Evolutionary conservation across 2,113 vertebrate species (phyloP).

Genomic region (Platichthys flesus): DNA sequence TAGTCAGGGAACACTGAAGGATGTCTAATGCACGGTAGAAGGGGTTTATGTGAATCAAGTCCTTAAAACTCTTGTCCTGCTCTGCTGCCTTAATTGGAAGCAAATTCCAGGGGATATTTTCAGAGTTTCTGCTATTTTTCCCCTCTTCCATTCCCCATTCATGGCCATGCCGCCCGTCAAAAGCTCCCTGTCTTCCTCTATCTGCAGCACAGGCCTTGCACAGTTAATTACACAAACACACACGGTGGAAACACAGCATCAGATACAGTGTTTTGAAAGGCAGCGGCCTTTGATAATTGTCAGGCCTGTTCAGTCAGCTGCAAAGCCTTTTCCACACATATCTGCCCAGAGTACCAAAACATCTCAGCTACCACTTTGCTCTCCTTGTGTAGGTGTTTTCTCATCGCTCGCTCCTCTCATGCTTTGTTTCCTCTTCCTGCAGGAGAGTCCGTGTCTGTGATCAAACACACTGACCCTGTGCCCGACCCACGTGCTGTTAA

Average conservation of each 20-base stretch:
- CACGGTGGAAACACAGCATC: slow-evolving; percentile 9
- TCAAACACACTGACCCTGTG: slow-evolving; percentile 98
- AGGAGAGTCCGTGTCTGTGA: slow-evolving; percentile 99
- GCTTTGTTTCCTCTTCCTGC: slow-evolving; percentile 36
- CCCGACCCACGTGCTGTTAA: slow-evolving; percentile 98
- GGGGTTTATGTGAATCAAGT: slow-evolving; percentile 59
- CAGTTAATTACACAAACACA: slow-evolving; percentile 47
- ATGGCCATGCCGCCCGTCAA: slow-evolving; percentile 63
- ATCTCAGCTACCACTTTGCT: slow-evolving; percentile 5
- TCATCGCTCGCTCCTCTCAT: background rate
- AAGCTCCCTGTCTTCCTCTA: slow-evolving; percentile 32
- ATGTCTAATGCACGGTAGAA: slow-evolving; percentile 28
- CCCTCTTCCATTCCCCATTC: slow-evolving; percentile 66
- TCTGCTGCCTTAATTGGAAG: slow-evolving; percentile 82
- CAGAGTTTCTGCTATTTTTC: slow-evolving; percentile 62
- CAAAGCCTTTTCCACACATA: slow-evolving; percentile 26
- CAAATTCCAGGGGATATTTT: slow-evolving; percentile 71
- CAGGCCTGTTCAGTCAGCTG: slow-evolving; percentile 41
- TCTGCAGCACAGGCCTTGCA: slow-evolving; percentile 34
- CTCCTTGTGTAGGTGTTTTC: slow-evolving; percentile 9
- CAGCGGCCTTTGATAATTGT: slow-evolving; percentile 46
- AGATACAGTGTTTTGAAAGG: slow-evolving; percentile 37
- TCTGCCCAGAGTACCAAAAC: slow-evolving; percentile 26
- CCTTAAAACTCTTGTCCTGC: slow-evolving; percentile 58
- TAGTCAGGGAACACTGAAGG: slow-evolving; percentile 15